Base-by-base conservation (phyloP, 2,888 invertebrate genomes). In the Drosophila meridiana region DNA sequence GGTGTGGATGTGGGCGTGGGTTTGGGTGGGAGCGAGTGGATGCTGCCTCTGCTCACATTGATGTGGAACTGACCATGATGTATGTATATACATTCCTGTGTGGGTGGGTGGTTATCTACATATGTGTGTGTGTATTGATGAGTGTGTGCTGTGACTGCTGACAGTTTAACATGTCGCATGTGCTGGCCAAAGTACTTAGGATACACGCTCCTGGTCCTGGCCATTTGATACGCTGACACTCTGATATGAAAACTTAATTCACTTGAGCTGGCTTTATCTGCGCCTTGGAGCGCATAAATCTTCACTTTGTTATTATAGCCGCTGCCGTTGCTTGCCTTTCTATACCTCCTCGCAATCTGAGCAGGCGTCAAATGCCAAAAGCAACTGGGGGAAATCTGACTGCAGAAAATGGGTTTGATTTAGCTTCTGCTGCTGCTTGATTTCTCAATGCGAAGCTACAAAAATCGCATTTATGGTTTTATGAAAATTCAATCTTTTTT, bases 41-140 rank as follows among this genome's bases (percentile, higher is more conserved):
- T 43, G 61, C 11, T 60, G 50, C 30, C 50, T 53, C 40, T 66
- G 38, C 50, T 50, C 32, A 36, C 43, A 63, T 70, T 66, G 60
- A 63, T 73, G 73, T 67, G 73, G 65, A 83, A 75, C 82, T 86
- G 84, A 79, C 84, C 87, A 76, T 89, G 80, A 88, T 14, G 62
- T 36, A 52, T 52, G 3, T 8, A 13, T 42, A 7, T 42, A 45
- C 26, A 45, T 8, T 32, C 6, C 8, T 36, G 28, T 34, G 20
- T 42, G 60, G 4, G 34, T 50, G 43, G 34, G 8, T 34, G 34
- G 8, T 9, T 34, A 34, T 34, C 9, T 62, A 14, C 30, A 40
- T 14, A n/a, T 50, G 28, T 59, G 36, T 34, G 48, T 50, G 38
- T 62, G 32, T 52, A 30, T 57, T 47, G 63, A n/a, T 63, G 34